Evolutionary conservation across 2,888 invertebrate genomes (phyloP).

Genomic region (Miltochrista miniata): DNA sequence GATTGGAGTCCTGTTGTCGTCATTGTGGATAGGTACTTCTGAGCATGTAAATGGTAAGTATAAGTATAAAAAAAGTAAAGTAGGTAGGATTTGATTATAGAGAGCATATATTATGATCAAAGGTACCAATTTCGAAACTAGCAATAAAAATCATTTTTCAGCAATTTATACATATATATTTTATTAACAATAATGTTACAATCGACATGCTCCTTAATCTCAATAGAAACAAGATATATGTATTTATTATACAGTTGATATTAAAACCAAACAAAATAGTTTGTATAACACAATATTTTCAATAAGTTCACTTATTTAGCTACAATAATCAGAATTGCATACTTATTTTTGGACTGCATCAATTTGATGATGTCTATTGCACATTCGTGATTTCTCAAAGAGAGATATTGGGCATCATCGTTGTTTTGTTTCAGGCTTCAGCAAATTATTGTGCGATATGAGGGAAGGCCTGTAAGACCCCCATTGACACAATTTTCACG

Average conservation of each 20-base stretch:
- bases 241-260: conserved; percentile 66
- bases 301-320: conserved; percentile 57
- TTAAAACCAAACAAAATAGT: conserved; percentile 55
- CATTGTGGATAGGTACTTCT: no score
- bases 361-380: conserved; percentile 7
- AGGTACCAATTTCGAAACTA: no score
- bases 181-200: conserved; percentile 82
- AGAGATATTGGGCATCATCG: no score
- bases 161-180: conserved; percentile 83
- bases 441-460: no score
- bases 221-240: conserved; percentile 70
- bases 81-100: no score
- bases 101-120: neutral
- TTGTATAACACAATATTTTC: conserved; percentile 55
- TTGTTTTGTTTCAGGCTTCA: no score
- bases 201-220: conserved; percentile 78
- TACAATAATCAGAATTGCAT: conserved; percentile 52
- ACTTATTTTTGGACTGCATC: conserved; percentile 38
- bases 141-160: conserved; percentile 50
- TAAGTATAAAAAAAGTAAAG: no score
- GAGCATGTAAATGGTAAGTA: no score
- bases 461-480: no score
- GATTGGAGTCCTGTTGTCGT: no score
- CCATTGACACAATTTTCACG: no score
- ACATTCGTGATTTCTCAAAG: neutral